Conservation (phyloP, 2,113 vertebrate species). For the Pedetes capensis region DNA sequence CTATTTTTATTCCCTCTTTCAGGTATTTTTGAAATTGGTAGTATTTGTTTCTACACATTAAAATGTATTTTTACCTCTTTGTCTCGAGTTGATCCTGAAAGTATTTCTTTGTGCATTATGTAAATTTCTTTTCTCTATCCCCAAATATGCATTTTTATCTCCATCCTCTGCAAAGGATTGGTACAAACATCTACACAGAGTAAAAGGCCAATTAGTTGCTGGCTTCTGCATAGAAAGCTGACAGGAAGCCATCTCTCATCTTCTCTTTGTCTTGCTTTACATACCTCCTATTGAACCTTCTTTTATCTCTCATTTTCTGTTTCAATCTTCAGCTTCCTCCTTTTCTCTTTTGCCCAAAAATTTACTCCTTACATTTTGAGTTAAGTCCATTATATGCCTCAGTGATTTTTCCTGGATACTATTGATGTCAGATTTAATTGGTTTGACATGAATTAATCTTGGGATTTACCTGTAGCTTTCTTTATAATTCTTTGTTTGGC, state of each 20-base stretch:
- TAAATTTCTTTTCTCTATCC: not conserved
- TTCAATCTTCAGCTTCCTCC: not conserved
- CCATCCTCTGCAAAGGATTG: not conserved
- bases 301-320: not conserved
- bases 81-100: not conserved
- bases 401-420: conserved; percentile 36
- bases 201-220: not conserved
- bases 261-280: not conserved
- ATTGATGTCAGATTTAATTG: conserved; percentile 50
- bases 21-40: conserved; percentile 2
- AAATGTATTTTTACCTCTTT: not conserved
- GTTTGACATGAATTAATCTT: conserved; percentile 54
- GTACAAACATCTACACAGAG: too few relatives aligned
- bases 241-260: not conserved
- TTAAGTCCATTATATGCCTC: not conserved
- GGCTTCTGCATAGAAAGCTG: too few relatives aligned
- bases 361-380: conserved; percentile 12
- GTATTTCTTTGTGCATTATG: not conserved
- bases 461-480: conserved; percentile 41
- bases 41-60: not conserved
- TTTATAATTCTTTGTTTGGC: conserved; percentile 49
- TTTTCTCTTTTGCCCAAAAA: not conserved
- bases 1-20: not conserved
- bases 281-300: not conserved
- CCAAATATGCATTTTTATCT: not conserved